Percentiles rank a stretch among this genome's conserved stretches.
phyloP scores from a whole-genome alignment of 2,797 vertebrate species.

The Brachyalestes nurse region DNA sequence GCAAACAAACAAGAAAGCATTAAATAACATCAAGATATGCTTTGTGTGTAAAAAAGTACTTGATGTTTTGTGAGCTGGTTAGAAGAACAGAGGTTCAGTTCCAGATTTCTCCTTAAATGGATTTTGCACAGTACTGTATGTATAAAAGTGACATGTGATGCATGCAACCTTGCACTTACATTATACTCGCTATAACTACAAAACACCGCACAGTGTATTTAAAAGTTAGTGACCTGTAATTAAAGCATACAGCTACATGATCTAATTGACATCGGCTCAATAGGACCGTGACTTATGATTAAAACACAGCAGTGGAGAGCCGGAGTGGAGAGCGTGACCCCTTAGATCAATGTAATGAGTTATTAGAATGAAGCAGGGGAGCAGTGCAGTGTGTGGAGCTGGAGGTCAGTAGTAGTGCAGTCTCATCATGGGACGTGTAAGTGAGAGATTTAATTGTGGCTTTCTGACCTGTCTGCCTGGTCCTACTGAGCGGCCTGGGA shows the following conservation, averaged over 20 bases:
- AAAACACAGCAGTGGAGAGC: background rate
- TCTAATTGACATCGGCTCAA: background rate
- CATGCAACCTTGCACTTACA: background rate
- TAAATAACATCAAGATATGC: too few relatives aligned
- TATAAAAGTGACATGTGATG: too few relatives aligned
- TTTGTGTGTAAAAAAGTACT: too few relatives aligned
- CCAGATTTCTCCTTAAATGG: too few relatives aligned
- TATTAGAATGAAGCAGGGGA: constrained; percentile 19
- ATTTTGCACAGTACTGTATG: too few relatives aligned
- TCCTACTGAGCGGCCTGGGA: background rate
- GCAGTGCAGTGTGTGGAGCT: constrained; percentile 2
- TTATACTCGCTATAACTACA: background rate
- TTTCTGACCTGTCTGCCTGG: background rate
- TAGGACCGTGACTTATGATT: constrained; percentile 3
- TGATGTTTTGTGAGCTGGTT: too few relatives aligned
- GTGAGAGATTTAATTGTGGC: constrained; percentile 13
- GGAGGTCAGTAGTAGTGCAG: constrained; percentile 17
- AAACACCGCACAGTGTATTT: background rate
- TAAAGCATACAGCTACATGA: background rate
- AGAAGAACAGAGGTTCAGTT: too few relatives aligned
- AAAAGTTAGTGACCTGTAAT: background rate
- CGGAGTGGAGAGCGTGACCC: constrained; percentile 28
- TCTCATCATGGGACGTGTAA: background rate
- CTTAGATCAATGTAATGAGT: constrained; percentile 38
- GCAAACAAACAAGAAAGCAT: too few relatives aligned